Evolutionary conservation across 2,797 vertebrate species (phyloP).

Genomic region (Hoplostethus mediterraneus): DNA sequence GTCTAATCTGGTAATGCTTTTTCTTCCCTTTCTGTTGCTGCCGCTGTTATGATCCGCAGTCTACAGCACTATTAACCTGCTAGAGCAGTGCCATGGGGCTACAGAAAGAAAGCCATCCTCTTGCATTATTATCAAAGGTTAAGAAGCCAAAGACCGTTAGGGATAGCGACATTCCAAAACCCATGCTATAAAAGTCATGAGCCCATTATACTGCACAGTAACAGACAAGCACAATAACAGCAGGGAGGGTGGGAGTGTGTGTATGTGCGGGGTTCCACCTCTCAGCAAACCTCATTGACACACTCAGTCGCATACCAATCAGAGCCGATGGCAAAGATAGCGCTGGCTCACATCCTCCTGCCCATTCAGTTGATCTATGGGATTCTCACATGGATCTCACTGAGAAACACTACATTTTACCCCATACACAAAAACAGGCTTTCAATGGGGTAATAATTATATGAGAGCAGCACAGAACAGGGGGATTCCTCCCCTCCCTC

Average conservation of each 20-base stretch:
- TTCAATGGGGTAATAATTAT: slow-evolving; percentile 17
- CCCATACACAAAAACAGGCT: slow-evolving; percentile 38
- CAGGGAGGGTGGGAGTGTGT: slow-evolving; percentile 65
- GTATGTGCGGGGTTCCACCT: slow-evolving; percentile 77
- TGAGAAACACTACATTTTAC: slow-evolving; percentile 21
- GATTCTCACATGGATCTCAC: slow-evolving; percentile 19
- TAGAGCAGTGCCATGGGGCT: slow-evolving; percentile 60
- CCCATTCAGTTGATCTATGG: slow-evolving; percentile 58
- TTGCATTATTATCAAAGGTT: slow-evolving; percentile 70
- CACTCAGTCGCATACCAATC: slow-evolving; percentile 82
- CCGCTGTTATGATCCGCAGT: slow-evolving; percentile 77
- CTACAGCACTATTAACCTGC: slow-evolving; percentile 72
- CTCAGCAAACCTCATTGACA: slow-evolving; percentile 78
- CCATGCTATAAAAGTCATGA: slow-evolving; percentile 66
- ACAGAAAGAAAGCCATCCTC: slow-evolving; percentile 61
- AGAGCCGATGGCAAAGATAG: slow-evolving; percentile 68
- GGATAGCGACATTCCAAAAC: slow-evolving; percentile 69
- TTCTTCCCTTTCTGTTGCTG: slow-evolving; percentile 64
- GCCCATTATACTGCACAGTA: slow-evolving; percentile 63
- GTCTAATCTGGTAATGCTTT: slow-evolving; percentile 72
- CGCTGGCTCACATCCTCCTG: slow-evolving; percentile 46
- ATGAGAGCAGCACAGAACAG: slow-evolving; percentile 36
- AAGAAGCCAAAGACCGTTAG: slow-evolving; percentile 74
- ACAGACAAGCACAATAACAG: slow-evolving; percentile 70
- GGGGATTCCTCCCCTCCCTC: slow-evolving; percentile 62